These are phyloP conservation scores for Eristalinus sepulchralis DNA, from an alignment of 2,888 invertebrate species.

Conservation along the genomic window DNA sequence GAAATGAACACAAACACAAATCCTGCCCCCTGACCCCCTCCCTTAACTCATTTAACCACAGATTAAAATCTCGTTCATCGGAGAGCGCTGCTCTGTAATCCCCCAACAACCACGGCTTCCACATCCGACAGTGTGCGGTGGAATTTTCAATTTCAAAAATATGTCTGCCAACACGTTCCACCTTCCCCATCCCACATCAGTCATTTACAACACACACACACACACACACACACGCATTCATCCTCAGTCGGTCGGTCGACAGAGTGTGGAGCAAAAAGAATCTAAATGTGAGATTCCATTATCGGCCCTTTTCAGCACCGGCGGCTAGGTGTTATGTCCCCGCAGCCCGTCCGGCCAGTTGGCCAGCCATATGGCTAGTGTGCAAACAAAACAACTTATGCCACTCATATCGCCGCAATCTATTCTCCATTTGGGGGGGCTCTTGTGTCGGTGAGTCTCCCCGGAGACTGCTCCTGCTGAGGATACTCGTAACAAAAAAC, in stretches of 20 bases:
- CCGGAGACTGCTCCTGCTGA: not conserved
- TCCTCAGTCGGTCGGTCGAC: not conserved
- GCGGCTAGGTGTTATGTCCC: not conserved
- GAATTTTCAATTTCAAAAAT: conserved; percentile 69
- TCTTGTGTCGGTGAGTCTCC: not conserved
- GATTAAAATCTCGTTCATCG: not conserved
- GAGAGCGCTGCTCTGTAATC: not conserved
- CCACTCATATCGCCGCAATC: conserved; percentile 49
- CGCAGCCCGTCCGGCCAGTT: not conserved
- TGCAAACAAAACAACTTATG: conserved; percentile 59
- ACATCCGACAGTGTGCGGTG: conserved; percentile 43
- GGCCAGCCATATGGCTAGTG: not conserved
- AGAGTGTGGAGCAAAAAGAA: not conserved
- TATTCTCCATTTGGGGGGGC: conserved; percentile 49
- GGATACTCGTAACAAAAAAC: not conserved
- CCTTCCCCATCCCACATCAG: not conserved
- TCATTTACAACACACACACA: no score
- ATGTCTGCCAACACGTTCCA: conserved; percentile 59
- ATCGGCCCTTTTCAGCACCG: not conserved
- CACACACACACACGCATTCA: not conserved
- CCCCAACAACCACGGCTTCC: not conserved
- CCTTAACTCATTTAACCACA: not conserved
- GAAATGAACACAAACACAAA: not conserved
- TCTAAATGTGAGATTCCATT: not conserved
- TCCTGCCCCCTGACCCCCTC: not conserved